A percentile compares a stretch with the other conserved stretches of the same genome.
These are phyloP conservation scores for Plebejus anna DNA, from an alignment of 2,888 invertebrate genomes.

Conservation along the genomic window DNA sequence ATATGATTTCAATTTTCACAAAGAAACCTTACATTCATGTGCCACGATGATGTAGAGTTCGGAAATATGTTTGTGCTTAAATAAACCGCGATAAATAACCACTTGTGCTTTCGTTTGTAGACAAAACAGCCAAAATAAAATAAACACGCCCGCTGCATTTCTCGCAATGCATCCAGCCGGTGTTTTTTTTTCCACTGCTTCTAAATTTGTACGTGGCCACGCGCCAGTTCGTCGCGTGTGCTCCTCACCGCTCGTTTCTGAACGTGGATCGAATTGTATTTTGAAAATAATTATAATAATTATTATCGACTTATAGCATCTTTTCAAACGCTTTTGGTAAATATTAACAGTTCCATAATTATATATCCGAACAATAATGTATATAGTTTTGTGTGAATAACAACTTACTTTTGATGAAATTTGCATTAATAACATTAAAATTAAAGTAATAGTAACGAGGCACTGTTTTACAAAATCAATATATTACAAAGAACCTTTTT, in stretches of 20 bases:
- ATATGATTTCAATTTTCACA: neutral
- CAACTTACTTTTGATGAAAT: neutral
- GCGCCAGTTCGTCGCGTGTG: constrained; percentile 69
- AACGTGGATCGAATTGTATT: constrained; percentile 46
- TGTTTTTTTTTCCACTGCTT: constrained; percentile 64
- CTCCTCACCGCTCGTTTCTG: constrained; percentile 60
- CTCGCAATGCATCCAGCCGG: constrained; percentile 65
- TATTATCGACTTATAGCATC: constrained; percentile 17
- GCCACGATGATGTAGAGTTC: neutral
- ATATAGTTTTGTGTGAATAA: constrained; percentile 1
- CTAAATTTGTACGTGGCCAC: constrained; percentile 74
- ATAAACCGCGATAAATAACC: constrained; percentile 39
- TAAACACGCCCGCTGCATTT: constrained; percentile 66
- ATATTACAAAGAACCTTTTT: neutral
- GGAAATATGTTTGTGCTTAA: constrained; percentile 10
- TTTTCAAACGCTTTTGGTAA: neutral
- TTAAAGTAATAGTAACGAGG: neutral
- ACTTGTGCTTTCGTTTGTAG: constrained; percentile 41
- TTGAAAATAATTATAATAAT: constrained; percentile 29
- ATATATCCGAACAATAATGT: neutral
- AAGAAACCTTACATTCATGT: neutral
- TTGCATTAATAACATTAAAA: neutral
- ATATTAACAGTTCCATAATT: neutral
- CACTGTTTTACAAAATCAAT: neutral
- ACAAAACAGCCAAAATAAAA: constrained; percentile 55